These are phyloP conservation scores for Hydropsyche tenuis DNA, from an alignment of 1,140 invertebrate genomes.

Conservation along the genomic window DNA sequence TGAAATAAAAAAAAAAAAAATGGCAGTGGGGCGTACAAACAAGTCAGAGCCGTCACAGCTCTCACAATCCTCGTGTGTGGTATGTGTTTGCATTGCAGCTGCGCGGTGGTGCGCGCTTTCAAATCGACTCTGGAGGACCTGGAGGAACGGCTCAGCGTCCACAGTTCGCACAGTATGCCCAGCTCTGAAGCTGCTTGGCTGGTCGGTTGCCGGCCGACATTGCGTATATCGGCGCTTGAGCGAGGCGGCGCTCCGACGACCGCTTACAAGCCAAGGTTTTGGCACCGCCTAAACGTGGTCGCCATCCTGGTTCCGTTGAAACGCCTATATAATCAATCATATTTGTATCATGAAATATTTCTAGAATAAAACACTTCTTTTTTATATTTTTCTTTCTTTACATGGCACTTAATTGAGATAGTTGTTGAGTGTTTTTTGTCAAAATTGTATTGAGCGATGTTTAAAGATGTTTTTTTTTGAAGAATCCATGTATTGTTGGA, in stretches of 20 bases:
- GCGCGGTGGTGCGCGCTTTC: conserved; percentile 99
- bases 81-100: conserved; percentile 86
- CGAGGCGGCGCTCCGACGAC: conserved; percentile 63
- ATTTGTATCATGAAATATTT: not conserved
- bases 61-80: conserved; percentile 37
- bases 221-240: conserved; percentile 92
- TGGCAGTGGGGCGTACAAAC: conserved; percentile 24
- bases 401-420: conserved; percentile 1
- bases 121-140: conserved; percentile 99
- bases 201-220: conserved; percentile 81
- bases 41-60: conserved; percentile 26
- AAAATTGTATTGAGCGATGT: too few species aligned
- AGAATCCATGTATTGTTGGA: too few species aligned
- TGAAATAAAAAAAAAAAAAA: not conserved
- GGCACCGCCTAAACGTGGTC: conserved; percentile 53
- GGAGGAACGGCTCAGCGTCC: conserved; percentile 97
- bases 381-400: not conserved
- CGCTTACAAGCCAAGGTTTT: conserved; percentile 63
- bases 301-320: conserved; percentile 56
- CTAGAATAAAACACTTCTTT: not conserved
- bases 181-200: conserved; percentile 81
- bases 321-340: conserved; percentile 51
- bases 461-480: too few species aligned
- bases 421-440: too few species aligned
- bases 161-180: conserved; percentile 97